These are phyloP conservation scores for Napeogenes sylphis DNA, from an alignment of 2,888 invertebrate genomes.

Conservation along the genomic window DNA sequence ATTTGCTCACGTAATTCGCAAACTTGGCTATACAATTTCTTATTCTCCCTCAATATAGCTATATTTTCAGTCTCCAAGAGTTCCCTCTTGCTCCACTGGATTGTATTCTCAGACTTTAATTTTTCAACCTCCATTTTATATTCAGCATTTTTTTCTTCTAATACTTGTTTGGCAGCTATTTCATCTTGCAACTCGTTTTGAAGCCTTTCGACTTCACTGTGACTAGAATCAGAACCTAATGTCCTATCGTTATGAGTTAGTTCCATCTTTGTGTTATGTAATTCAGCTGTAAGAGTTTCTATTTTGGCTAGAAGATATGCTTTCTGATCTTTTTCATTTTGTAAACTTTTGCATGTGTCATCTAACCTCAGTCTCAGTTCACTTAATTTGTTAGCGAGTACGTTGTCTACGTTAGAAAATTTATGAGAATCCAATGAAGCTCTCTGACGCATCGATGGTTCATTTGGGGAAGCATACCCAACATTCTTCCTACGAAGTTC, in stretches of 20 bases:
- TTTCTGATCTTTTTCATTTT: constrained; percentile 68
- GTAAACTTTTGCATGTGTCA: constrained; percentile 61
- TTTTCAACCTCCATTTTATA: constrained; percentile 83
- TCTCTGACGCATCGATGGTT: constrained; percentile 55
- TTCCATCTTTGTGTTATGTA: constrained; percentile 64
- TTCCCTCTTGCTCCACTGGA: constrained; percentile 95
- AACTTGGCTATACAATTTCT: constrained; percentile 81
- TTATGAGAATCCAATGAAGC: constrained; percentile 71
- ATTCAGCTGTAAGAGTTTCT: constrained; percentile 59
- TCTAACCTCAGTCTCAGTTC: constrained; percentile 61
- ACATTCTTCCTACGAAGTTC: constrained; percentile 62
- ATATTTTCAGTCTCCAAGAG: constrained; percentile 93
- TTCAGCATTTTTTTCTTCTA: constrained; percentile 68
- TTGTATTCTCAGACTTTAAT: constrained; percentile 93
- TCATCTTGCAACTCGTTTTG: constrained; percentile 72
- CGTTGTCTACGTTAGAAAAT: constrained; percentile 67
- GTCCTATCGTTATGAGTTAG: constrained; percentile 62
- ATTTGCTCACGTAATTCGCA: constrained; percentile 70
- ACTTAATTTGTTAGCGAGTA: constrained; percentile 61
- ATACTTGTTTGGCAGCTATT: constrained; percentile 66
- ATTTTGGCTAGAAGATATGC: constrained; percentile 61
- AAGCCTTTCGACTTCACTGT: constrained; percentile 66
- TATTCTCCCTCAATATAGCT: constrained; percentile 91
- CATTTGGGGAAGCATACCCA: constrained; percentile 55
- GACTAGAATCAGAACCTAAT: constrained; percentile 68